Base-by-base conservation (phyloP, 1,140 invertebrate genomes). In the fruit fly (Drosophila melanogaster) region DNA sequence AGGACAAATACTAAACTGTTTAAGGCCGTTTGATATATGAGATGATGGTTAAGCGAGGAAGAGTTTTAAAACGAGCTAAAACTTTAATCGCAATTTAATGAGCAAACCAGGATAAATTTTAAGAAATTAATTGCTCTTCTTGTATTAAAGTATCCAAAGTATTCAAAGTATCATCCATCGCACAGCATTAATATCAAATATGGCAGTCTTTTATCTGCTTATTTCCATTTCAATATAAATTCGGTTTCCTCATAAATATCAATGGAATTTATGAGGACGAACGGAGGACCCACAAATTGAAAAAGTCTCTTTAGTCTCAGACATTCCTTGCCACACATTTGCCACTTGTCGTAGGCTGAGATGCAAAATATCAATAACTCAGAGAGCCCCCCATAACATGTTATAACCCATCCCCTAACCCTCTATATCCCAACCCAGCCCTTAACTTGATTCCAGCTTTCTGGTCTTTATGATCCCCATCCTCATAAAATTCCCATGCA, bases 351-450 rank as follows among this genome's bases (percentile, higher is more conserved):
- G 44, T 51, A 51, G 59, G 44, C 44, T 26, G 41, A n/a, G 43
- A 70, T 70, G 50, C 64, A 70, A 70, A 70, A 69, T 70, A 56
- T 67, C 66, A 70, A 70, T 70, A 70, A 69, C 64, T 70, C 64
- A 56, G 51, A 37, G 43, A 30, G 66, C 50, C 35, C 50, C 35
- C 19, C 66, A 69, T 69, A 46, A 70, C 35, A 22, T 61, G 17
- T 66, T 50, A 46, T 17, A 17, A 51, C 50, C 33, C 64, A 11
- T 10, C 33, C 24, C 33, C 35, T 15, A 14, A 11, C 8, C 22
- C 17, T 22, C 22, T 8, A 12, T 19, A 0, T 6, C 22, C 54
- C 15, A 47, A 24, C 40, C 56, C 30, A 44, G 44, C 46, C 59
- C 64, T 64, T 67, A 67, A 65, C 69, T 72, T 44, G 17, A 10